Base-by-base conservation (phyloP, 23 tunicate species). In the Ascidia mentula region DNA sequence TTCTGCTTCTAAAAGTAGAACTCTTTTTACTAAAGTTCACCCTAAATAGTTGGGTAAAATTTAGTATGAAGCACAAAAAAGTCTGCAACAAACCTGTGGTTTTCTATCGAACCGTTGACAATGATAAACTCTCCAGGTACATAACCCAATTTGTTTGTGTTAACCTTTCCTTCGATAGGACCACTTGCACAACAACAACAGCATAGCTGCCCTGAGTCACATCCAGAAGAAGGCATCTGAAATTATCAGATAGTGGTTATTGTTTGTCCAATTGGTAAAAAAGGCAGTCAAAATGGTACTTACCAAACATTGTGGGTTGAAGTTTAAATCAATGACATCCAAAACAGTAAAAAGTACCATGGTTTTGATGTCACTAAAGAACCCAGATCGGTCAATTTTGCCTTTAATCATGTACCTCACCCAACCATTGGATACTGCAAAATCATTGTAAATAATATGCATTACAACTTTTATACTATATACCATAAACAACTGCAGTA, bases 151-250 rank as follows among this genome's bases (percentile, higher is more conserved):
- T 79, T 40, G 38, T 85, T 79, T 13, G 73, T 37, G 31, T 53
- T 37, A 24, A 85, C 73, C 33, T 78, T 69, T 24, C 40, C 77
- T 34, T 40, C 40, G 4, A 85, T 85, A 7, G 89, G 83, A 18
- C 83, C 83, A 78, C 89, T 85, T 32, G 77, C 60, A 32, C 89
- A 85, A 72, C 89, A 85, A 36, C 65, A 85, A 71, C 89, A 85
- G 40, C 89, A 85, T 7, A 85, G 69, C 22, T 60, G 40, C 69
- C 78, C 78, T 18, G 83, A 59, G 33, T 72, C 89, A 37, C 71
- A 31, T 31, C 77, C 89, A 24, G 35, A 36, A 7, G 81, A 60
- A 18, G 75, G 76, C 0, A 40, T 37, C 88, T 84, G 33, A 6
- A 53, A 20, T 3, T 28, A 53, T 53, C 12, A 20, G 65, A 20